Conservation (phyloP, 2,888 invertebrate genomes). For the Prenolepis imparis region DNA sequence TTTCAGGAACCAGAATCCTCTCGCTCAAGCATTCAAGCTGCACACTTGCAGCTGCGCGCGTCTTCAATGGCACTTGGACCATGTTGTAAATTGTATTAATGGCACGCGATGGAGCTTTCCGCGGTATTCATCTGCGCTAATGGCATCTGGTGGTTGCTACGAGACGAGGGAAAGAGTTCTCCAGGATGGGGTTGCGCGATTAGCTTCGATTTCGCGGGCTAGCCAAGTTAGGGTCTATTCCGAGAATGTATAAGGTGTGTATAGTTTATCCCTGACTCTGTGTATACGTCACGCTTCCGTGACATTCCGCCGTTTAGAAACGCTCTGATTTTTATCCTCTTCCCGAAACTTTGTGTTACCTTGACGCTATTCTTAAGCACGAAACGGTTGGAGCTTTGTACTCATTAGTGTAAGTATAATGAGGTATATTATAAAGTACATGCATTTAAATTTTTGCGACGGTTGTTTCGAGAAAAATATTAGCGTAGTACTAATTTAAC, state of each 20-base stretch:
- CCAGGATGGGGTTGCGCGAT: slow-evolving; percentile 27
- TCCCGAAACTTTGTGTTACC: slow-evolving; percentile 42
- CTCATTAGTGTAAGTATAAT: slow-evolving; percentile 27
- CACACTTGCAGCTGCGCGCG: slow-evolving; percentile 39
- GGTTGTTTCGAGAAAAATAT: background rate
- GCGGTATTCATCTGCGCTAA: slow-evolving; percentile 41
- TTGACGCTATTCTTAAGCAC: slow-evolving; percentile 48
- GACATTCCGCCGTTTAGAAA: slow-evolving; percentile 41
- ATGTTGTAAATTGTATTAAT: slow-evolving; percentile 53
- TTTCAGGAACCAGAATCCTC: slow-evolving; percentile 40
- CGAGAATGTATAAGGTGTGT: background rate
- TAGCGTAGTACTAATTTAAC: background rate
- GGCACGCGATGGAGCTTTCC: slow-evolving; percentile 40
- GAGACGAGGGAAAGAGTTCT: slow-evolving; percentile 42
- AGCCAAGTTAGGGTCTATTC: background rate
- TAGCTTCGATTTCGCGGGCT: slow-evolving; percentile 27
- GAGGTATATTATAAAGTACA: slow-evolving; percentile 11
- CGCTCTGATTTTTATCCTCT: slow-evolving; percentile 40
- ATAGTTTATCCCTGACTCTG: slow-evolving; percentile 16
- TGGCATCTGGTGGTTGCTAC: slow-evolving; percentile 50
- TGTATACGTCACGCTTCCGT: slow-evolving; percentile 48
- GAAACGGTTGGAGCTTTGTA: background rate
- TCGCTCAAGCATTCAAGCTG: slow-evolving; percentile 17
- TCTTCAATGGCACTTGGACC: slow-evolving; percentile 27
- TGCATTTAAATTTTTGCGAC: background rate